Conservation (phyloP, 2,888 invertebrate genomes). For the Choristoneura rosaceana region DNA sequence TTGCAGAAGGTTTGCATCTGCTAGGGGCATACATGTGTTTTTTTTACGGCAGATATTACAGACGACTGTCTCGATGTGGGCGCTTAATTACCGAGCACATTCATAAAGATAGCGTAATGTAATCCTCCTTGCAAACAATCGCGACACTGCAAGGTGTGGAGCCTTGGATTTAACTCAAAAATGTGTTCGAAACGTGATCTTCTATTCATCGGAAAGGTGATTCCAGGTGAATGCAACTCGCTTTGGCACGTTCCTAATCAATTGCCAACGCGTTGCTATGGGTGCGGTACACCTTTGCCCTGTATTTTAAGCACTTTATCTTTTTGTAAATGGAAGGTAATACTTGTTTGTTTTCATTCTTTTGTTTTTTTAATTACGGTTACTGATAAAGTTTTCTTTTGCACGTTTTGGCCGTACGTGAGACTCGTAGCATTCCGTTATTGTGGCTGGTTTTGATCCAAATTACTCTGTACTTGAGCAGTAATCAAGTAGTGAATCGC, state of each 20-base stretch:
- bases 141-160: conserved; percentile 72
- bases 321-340: neutral
- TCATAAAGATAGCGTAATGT: conserved; percentile 83
- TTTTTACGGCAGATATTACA: conserved; percentile 65
- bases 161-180: conserved; percentile 61
- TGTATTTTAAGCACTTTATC: neutral
- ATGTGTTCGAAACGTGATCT: conserved; percentile 67
- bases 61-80: conserved; percentile 76
- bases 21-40: conserved; percentile 64
- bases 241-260: conserved; percentile 77
- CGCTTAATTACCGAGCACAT: conserved; percentile 80
- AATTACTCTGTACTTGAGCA: conserved; percentile 24
- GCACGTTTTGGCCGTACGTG: neutral
- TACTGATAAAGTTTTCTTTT: neutral
- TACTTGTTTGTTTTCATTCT: neutral
- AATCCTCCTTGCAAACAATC: conserved; percentile 80
- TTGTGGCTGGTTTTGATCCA: neutral
- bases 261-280: conserved; percentile 51
- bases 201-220: conserved; percentile 64
- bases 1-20: conserved; percentile 81
- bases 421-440: conserved; percentile 4
- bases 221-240: conserved; percentile 64
- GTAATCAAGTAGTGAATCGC: conserved; percentile 23
- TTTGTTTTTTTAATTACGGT: neutral
- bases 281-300: conserved; percentile 59